Base-by-base conservation (phyloP, 2,797 vertebrate genomes). In the Phylloscopus collybita region DNA sequence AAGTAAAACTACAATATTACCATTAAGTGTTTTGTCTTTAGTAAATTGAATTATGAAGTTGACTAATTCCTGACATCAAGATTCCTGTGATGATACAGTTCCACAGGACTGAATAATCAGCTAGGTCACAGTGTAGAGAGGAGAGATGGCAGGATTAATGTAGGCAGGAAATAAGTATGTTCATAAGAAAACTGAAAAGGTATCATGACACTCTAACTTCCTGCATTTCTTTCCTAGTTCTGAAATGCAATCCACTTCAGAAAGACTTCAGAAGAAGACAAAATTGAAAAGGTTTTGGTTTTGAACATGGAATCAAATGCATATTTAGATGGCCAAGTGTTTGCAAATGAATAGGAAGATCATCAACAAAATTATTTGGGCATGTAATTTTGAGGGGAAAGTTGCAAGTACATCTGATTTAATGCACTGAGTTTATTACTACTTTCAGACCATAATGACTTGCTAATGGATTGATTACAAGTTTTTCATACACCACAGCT, bases 391-490 rank as follows among this genome's bases (percentile, higher is more conserved):
- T 74, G 51, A 86, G 19, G 22, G 44, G 70, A n/a, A 75, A 90
- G 36, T 86, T 32, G 3, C 73, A 92, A 91, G 32, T 56, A 79
- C 38, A 75, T 59, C 66, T 62, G 75, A 86, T 90, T 86, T 72
- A 86, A 88, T 64, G 49, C n/a, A 84, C 34, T 87, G 59, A 79
- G 51, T 56, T 49, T 73, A 83, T 42, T 65, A 42, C 47, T 93
- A 79, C 65, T 87, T 92, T 87, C 91, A 96, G 79, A 92, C 57
- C 23, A 50, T 42, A 95, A 95, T 86, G 51, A 70, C 51, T 72
- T 90, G 90, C 85, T 96, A 95, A 94, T 91, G 69, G 80, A 90
- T 67, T 90, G 80, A 92, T 84, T 88, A 87, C 61, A 91, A 93
- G 72, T 72, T 88, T 73, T 75, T 66, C 51, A 38, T 53, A 53